These are phyloP conservation scores for Drepanosiphum platanoidis DNA, from an alignment of 2,888 invertebrate species.

Conservation along the genomic window DNA sequence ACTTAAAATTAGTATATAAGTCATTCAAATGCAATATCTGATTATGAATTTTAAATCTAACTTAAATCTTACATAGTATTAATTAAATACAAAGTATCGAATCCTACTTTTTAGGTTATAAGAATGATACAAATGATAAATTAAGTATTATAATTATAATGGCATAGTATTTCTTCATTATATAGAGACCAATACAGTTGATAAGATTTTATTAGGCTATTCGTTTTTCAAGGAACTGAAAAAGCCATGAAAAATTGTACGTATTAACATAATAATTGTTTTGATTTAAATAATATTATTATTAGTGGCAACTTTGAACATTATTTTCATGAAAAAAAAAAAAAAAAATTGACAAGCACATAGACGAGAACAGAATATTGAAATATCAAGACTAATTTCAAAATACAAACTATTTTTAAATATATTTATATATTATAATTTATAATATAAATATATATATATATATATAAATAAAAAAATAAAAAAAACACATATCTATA, in stretches of 20 bases:
- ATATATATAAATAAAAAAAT: slow-evolving; percentile 63
- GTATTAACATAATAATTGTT: slow-evolving; percentile 30
- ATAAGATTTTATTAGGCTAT: slow-evolving; percentile 3
- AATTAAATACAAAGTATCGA: slow-evolving; percentile 35
- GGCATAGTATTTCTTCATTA: slow-evolving; percentile 1
- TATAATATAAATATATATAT: too few species aligned
- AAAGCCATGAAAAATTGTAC: slow-evolving; percentile 12
- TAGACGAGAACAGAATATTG: background rate
- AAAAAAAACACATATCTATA: background rate
- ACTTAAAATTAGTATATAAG: slow-evolving; percentile 8
- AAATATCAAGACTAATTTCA: slow-evolving; percentile 26
- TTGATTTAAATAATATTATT: slow-evolving; percentile 22
- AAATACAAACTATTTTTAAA: slow-evolving; percentile 32
- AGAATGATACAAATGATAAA: background rate
- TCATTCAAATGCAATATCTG: slow-evolving; percentile 48
- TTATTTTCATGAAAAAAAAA: slow-evolving; percentile 5
- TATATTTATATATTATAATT: too few species aligned
- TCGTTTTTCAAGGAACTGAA: background rate
- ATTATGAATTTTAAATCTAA: slow-evolving; percentile 27
- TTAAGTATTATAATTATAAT: background rate
- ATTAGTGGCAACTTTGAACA: slow-evolving; percentile 23
- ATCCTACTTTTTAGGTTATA: slow-evolving; percentile 22
- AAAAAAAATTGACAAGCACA: background rate
- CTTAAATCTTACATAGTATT: slow-evolving; percentile 7
- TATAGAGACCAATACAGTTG: background rate